Conservation (phyloP, 2,888 invertebrate species). For the Lasioglossum morio region DNA sequence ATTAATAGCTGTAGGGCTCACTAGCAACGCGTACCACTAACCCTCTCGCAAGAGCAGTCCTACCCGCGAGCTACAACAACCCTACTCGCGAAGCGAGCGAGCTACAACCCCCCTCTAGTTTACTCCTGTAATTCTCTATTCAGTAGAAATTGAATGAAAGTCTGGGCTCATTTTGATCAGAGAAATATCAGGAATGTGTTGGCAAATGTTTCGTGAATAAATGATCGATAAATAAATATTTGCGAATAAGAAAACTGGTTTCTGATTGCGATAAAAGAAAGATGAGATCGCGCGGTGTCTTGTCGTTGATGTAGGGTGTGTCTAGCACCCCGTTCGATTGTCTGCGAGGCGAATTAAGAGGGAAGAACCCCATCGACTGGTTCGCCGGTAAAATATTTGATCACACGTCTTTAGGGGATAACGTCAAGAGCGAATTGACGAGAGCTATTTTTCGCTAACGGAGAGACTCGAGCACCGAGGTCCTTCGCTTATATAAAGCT, state of each 20-base stretch:
- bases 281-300: neutral
- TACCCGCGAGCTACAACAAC: too few relatives aligned
- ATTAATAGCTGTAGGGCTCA: too few relatives aligned
- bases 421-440: conserved; percentile 16
- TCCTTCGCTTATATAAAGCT: neutral
- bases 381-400: conserved; percentile 43
- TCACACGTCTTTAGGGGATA: conserved; percentile 31
- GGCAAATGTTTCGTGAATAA: neutral
- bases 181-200: neutral
- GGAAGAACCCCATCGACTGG: neutral
- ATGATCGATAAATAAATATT: neutral
- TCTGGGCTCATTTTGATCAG: neutral
- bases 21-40: too few relatives aligned
- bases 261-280: neutral
- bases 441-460: conserved; percentile 30
- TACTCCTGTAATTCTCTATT: neutral
- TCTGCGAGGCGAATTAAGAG: neutral
- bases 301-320: neutral
- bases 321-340: neutral
- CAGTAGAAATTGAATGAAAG: neutral
- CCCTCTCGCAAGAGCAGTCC: too few relatives aligned
- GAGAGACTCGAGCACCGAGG: neutral
- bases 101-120: too few relatives aligned
- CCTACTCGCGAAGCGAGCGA: too few relatives aligned
- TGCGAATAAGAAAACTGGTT: neutral